Evolutionary conservation across 2,888 invertebrate species (phyloP).

Genomic region (Perithous albicinctus): DNA sequence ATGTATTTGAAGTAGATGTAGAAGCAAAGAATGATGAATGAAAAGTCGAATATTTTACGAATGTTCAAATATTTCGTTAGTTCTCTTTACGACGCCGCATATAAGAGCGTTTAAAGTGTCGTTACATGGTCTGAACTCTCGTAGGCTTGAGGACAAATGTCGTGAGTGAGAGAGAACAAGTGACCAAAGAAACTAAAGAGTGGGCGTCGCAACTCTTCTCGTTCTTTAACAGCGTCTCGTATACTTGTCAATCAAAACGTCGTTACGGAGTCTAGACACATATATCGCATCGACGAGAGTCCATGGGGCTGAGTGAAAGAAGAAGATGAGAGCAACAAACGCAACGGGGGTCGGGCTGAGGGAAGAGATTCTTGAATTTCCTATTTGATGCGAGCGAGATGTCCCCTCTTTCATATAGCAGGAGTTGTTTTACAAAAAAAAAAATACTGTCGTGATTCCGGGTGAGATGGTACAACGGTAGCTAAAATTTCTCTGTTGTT

Average conservation of each 20-base stretch:
- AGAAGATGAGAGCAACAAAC: conserved; percentile 5
- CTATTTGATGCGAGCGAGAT: conserved; percentile 43
- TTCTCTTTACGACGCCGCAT: conserved; percentile 13
- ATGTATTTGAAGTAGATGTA: not conserved
- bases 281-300: conserved; percentile 70
- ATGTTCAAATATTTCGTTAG: not conserved
- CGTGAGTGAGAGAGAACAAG: not conserved
- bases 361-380: conserved; percentile 70
- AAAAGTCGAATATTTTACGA: conserved; percentile 28
- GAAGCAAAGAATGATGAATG: conserved; percentile 26
- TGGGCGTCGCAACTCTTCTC: conserved; percentile 25
- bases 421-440: not conserved
- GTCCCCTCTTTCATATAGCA: not conserved
- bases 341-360: conserved; percentile 27
- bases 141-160: conserved; percentile 34
- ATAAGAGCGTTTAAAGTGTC: conserved; percentile 51
- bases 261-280: conserved; percentile 77
- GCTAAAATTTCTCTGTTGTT: too few species aligned
- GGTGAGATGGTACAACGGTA: too few species aligned
- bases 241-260: conserved; percentile 78
- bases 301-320: conserved; percentile 15
- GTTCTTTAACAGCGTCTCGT: conserved; percentile 71
- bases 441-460: not conserved
- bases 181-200: conserved; percentile 1
- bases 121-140: conserved; percentile 32